Evolutionary conservation across 2,888 invertebrate genomes (phyloP).

Genomic region (Neoaliturus tenellus): DNA sequence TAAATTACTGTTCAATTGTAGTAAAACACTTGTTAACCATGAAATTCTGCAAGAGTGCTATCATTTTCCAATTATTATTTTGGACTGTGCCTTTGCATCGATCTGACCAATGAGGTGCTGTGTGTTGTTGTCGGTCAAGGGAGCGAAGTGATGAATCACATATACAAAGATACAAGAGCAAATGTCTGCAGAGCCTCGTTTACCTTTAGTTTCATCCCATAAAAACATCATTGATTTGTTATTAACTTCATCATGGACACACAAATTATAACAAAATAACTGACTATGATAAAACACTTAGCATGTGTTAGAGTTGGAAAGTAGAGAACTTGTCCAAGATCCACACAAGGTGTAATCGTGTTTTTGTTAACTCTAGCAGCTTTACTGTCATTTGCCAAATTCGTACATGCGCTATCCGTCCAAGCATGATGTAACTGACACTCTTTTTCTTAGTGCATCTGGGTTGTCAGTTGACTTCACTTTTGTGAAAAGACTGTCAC

Average conservation of each 20-base stretch:
- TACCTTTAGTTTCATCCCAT: constrained; percentile 58
- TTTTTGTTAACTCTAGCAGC: neutral
- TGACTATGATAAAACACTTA: constrained; percentile 57
- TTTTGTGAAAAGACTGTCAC: constrained; percentile 48
- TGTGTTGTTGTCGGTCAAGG: constrained; percentile 22
- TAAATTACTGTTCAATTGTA: constrained; percentile 64
- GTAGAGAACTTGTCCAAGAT: constrained; percentile 47
- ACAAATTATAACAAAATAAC: constrained; percentile 58
- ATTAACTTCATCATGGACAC: constrained; percentile 52
- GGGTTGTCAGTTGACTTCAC: constrained; percentile 44
- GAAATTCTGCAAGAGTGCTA: constrained; percentile 55
- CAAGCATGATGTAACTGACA: constrained; percentile 21
- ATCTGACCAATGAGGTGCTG: constrained; percentile 61
- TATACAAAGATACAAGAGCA: constrained; percentile 56
- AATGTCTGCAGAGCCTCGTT: constrained; percentile 59
- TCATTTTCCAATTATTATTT: constrained; percentile 64
- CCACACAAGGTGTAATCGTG: constrained; percentile 43
- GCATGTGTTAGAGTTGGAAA: constrained; percentile 28
- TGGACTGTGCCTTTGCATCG: constrained; percentile 64
- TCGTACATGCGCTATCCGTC: constrained; percentile 49
- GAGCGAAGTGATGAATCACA: constrained; percentile 38
- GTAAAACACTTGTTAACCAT: constrained; percentile 61
- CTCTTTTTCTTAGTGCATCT: constrained; percentile 23
- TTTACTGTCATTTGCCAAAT: constrained; percentile 38
- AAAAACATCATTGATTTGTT: constrained; percentile 58